Percentiles rank a stretch among this genome's conserved stretches.
phyloP scores from a whole-genome alignment of 2,113 vertebrate genomes.

The Anoplopoma fimbria region DNA sequence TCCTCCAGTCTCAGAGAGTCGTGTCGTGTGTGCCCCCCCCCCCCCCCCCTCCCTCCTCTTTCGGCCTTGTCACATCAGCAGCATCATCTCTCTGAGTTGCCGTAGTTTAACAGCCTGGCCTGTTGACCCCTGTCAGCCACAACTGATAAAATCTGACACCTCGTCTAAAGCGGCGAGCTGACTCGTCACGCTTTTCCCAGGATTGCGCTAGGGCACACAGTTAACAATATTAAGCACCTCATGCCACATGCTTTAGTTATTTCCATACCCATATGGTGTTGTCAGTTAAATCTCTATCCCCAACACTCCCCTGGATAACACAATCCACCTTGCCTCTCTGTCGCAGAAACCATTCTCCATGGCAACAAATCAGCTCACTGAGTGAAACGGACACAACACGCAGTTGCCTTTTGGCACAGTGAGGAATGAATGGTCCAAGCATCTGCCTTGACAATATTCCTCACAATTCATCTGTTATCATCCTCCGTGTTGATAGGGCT shows the following conservation, averaged over 20 bases:
- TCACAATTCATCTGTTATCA: constrained; percentile 64
- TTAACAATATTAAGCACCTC: constrained; percentile 22
- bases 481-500: constrained; percentile 53
- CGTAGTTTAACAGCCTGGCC: constrained; percentile 23
- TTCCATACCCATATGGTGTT: constrained; percentile 55
- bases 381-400: constrained; percentile 41
- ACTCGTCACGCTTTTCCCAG: constrained; percentile 21
- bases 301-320: not conserved
- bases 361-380: constrained; percentile 57
- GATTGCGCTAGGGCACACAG: not conserved
- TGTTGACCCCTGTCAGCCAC: constrained; percentile 55
- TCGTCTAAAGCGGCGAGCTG: constrained; percentile 9
- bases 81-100: constrained; percentile 22
- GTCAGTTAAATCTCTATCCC: constrained; percentile 53
- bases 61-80: constrained; percentile 20
- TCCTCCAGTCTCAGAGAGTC: not conserved
- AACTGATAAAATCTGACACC: constrained; percentile 70
- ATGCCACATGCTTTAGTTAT: constrained; percentile 46
- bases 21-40: not conserved
- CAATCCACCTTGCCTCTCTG: constrained; percentile 10
- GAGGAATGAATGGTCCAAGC: constrained; percentile 33
- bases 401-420: constrained; percentile 35
- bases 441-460: constrained; percentile 56
- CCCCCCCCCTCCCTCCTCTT: not conserved
- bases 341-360: constrained; percentile 54